These are phyloP conservation scores for Scopus umbretta DNA, from an alignment of 2,113 vertebrate species.

Conservation along the genomic window DNA sequence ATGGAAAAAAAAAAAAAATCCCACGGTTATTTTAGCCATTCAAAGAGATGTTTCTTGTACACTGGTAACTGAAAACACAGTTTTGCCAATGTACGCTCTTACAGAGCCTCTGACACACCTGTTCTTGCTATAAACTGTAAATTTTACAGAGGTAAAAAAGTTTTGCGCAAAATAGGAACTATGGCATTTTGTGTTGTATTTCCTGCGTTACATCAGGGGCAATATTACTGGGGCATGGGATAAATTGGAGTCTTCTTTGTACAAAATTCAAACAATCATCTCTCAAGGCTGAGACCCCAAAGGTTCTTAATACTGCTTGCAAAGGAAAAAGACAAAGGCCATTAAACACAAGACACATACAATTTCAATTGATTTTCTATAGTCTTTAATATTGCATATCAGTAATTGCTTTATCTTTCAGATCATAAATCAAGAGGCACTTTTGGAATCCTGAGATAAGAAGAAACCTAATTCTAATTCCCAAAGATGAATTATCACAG, in stretches of 20 bases:
- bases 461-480: background rate
- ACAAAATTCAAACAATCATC: background rate
- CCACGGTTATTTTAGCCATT: background rate
- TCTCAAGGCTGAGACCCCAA: background rate
- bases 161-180: background rate
- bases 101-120: background rate
- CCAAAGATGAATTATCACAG: background rate
- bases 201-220: background rate
- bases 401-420: background rate
- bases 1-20: background rate
- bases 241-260: background rate
- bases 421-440: background rate
- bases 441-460: background rate
- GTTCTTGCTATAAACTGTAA: background rate
- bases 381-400: background rate
- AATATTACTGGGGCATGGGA: background rate
- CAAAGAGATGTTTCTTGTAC: background rate
- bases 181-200: background rate
- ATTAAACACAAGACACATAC: background rate
- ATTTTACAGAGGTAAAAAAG: background rate
- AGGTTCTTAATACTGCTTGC: background rate
- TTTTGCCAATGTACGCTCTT: background rate
- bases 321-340: background rate
- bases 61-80: background rate
- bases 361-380: background rate